phyloP scores from a whole-genome alignment of 2,797 vertebrate genomes.

The Aeoliscus strigatus region DNA sequence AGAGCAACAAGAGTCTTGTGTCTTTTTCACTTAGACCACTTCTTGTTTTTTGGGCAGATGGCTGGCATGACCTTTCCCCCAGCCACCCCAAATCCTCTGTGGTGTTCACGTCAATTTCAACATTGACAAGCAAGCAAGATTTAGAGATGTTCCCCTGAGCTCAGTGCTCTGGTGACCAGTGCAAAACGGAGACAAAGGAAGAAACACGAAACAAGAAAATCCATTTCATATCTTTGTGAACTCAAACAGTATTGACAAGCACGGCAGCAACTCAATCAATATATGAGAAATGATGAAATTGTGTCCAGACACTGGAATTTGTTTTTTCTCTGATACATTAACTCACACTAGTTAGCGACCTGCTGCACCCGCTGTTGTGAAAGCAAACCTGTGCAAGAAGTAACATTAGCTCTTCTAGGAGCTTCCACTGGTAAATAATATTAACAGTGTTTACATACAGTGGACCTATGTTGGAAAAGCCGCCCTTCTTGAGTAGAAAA shows the following conservation, averaged over 20 bases:
- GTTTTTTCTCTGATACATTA: conserved; percentile 46
- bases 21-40: background rate
- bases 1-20: background rate
- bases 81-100: conserved; percentile 5
- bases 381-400: conserved; percentile 25
- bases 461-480: conserved; percentile 42
- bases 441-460: conserved; percentile 55
- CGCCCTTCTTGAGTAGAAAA: conserved; percentile 35
- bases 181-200: no score
- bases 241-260: no score
- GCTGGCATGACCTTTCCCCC: conserved; percentile 20
- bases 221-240: no score
- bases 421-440: conserved; percentile 49
- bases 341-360: conserved; percentile 45
- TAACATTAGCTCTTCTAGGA: conserved; percentile 48
- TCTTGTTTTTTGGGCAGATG: background rate
- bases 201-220: no score
- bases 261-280: conserved; percentile 24
- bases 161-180: conserved; percentile 7
- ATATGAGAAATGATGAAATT: conserved; percentile 28
- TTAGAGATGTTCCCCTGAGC: conserved; percentile 21
- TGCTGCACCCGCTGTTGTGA: conserved; percentile 30
- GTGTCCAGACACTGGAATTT: conserved; percentile 32
- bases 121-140: conserved; percentile 13
- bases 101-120: conserved; percentile 15